Evolutionary conservation across 2,888 invertebrate species (phyloP), one percentile per base, ranked within the genome.

Genomic region (Ennomos erosarius): DNA sequence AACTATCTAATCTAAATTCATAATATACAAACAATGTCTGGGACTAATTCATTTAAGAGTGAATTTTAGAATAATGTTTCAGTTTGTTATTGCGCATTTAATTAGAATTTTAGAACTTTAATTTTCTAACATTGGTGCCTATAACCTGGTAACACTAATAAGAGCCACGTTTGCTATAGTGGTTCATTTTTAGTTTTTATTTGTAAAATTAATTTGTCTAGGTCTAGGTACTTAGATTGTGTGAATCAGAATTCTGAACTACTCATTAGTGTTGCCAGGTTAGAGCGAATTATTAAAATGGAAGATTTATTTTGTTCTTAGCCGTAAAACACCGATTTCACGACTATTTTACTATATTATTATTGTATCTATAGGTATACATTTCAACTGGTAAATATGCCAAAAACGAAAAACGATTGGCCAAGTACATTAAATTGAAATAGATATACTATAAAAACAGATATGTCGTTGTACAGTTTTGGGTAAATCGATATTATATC

Each of bases 391-490:
- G 75, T 76, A 79, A 74, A 76, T 61, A 72, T 75, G 78, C 75
- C 73, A 85, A 81, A 82, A 79, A 73, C 72, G 80, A 78, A 76
- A 78, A 67, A 75, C 73, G 71, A 72, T 71, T 75, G 75, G 73
- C 75, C 71, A 73, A 79, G 78, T 74, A 72, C 62, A 65, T 75
- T 78, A 71, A 64, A 69, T 78, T 81, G 79, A 75, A 80, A 82
- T 80, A 84, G 79, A 81, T 82, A 82, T 74, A 79, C 71, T 85
- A 59, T 86, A 87, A 86, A 88, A 87, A 82, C 84, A 81, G 90
- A 90, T 90, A 90, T 90, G 90, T 90, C 84, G 76, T 87, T 82
- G 87, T 84, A 85, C 76, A 82, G 80, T 79, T 75, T 81, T 77
- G 78, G 79, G 67, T 58, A 49, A 53, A 58, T 53, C 12, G 58